Conservation (phyloP, 2,113 vertebrate genomes). For the Riparia riparia region DNA sequence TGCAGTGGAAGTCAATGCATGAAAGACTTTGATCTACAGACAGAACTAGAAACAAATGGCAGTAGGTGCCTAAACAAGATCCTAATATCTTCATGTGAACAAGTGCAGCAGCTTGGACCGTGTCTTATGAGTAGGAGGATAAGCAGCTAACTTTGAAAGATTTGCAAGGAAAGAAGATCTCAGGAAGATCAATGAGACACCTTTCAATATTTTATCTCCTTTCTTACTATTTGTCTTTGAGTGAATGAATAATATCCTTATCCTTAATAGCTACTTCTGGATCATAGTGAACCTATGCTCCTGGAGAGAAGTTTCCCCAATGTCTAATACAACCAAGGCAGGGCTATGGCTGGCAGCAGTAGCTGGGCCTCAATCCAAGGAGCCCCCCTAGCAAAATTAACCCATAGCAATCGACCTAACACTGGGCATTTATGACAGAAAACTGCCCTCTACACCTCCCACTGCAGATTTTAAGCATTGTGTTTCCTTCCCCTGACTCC, state of each 20-base stretch:
- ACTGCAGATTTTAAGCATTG: neutral
- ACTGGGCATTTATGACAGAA: neutral
- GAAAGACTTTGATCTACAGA: neutral
- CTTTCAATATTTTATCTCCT: neutral
- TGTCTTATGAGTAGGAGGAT: neutral
- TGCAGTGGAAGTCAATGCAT: neutral
- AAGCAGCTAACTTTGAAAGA: conserved; percentile 3
- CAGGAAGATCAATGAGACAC: neutral
- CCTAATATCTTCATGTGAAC: neutral
- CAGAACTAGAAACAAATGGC: neutral
- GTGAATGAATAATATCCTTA: neutral
- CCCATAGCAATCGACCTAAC: neutral
- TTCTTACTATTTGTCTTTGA: neutral
- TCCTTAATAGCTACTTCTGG: neutral
- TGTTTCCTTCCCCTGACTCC: neutral
- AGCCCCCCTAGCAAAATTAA: neutral
- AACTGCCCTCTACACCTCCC: neutral
- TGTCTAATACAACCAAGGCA: neutral
- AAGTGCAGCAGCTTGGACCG: neutral
- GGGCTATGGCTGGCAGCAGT: neutral
- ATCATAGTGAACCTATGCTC: neutral
- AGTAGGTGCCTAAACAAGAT: neutral
- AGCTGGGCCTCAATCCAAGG: neutral
- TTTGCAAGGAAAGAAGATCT: neutral
- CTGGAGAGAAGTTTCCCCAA: neutral